Percentiles rank a stretch among this genome's conserved stretches.
These are phyloP conservation scores for Drosophila imparisetae DNA, from an alignment of 2,888 invertebrate genomes.

Conservation along the genomic window DNA sequence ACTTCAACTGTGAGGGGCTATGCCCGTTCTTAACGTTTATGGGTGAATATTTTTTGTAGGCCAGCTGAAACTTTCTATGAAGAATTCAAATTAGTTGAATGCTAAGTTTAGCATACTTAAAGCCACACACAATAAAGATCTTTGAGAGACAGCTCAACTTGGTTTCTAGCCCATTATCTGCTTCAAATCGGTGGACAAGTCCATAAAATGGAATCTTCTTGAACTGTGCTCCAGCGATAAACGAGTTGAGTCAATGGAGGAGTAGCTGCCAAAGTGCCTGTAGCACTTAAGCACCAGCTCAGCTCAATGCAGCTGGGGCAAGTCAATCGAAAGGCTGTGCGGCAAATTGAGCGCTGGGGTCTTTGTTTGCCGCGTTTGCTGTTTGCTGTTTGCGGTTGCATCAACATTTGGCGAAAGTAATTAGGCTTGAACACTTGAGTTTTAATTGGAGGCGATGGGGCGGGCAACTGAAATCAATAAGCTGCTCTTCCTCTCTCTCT, in stretches of 20 bases:
- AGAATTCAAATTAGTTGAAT: neutral
- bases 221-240: neutral
- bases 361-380: conserved; percentile 8
- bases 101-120: neutral
- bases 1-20: neutral
- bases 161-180: neutral
- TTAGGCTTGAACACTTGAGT: conserved; percentile 65
- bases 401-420: conserved; percentile 51
- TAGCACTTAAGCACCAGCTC: neutral
- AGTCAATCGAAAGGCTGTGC: conserved; percentile 23
- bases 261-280: neutral
- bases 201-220: neutral
- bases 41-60: neutral
- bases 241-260: neutral
- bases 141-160: neutral
- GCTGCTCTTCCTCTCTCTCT: conserved; percentile 8
- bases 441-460: conserved; percentile 60
- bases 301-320: neutral
- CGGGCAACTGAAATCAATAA: conserved; percentile 62
- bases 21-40: too few species aligned
- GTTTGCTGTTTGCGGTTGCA: conserved; percentile 33
- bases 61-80: neutral
- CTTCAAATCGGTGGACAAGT: neutral
- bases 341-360: conserved; percentile 6
- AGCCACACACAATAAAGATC: neutral